Percentiles rank a stretch among this genome's conserved stretches.
phyloP scores from a whole-genome alignment of 2,113 vertebrate genomes.

The Balaeniceps rex region DNA sequence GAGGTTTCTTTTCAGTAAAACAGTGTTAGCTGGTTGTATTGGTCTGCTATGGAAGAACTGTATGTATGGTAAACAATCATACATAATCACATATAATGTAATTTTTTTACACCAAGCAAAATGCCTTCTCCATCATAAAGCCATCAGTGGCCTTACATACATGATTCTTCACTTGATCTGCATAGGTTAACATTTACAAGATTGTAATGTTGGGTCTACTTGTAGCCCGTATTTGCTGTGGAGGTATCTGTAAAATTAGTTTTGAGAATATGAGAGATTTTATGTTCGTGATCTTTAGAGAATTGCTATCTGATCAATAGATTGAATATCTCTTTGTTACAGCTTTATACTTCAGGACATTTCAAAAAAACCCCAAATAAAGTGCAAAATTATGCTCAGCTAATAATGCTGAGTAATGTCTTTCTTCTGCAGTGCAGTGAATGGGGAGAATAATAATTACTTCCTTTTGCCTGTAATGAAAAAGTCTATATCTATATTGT shows the following conservation, averaged over 20 bases:
- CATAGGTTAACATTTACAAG: too few relatives aligned
- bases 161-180: neutral
- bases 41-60: neutral
- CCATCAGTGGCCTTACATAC: neutral
- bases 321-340: neutral
- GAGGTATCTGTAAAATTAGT: neutral
- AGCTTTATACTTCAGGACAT: neutral
- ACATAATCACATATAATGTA: accelerated
- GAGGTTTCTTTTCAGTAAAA: neutral
- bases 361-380: neutral
- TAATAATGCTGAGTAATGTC: neutral
- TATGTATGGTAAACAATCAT: neutral
- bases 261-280: neutral
- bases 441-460: neutral
- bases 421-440: neutral
- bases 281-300: neutral
- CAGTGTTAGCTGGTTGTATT: neutral
- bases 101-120: neutral
- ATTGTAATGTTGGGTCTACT: neutral
- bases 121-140: neutral
- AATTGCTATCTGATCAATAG: neutral
- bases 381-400: neutral
- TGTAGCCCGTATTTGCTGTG: neutral
- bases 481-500: neutral
- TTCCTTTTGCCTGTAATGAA: neutral